Evolutionary conservation across 2,888 invertebrate genomes (phyloP).

Genomic region (Petrolisthes manimaculis): DNA sequence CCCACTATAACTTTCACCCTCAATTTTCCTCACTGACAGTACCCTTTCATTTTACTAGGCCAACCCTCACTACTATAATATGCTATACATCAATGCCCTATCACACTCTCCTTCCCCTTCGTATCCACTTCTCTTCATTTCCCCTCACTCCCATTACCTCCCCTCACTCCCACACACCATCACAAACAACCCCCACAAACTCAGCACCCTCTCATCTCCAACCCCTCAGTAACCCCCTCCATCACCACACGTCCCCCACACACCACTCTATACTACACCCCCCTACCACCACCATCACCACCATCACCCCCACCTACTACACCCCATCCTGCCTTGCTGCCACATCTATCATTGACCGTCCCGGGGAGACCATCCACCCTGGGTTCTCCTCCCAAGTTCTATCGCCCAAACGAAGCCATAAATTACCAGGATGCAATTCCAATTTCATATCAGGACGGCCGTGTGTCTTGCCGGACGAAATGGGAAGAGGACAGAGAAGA

Average conservation of each 20-base stretch:
- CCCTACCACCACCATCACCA: not conserved
- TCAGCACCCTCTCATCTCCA: not conserved
- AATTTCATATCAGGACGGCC: conserved; percentile 59
- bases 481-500: conserved; percentile 55
- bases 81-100: not conserved
- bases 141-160: conserved; percentile 9
- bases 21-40: not conserved
- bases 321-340: not conserved
- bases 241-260: not conserved
- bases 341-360: conserved; percentile 1
- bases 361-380: conserved; percentile 53
- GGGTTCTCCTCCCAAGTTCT: conserved; percentile 48
- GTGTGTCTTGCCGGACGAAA: conserved; percentile 59
- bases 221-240: not conserved
- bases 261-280: not conserved
- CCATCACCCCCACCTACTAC: not conserved
- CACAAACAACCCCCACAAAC: too few species aligned
- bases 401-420: conserved; percentile 59
- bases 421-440: conserved; percentile 59
- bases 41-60: not conserved
- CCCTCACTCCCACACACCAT: not conserved
- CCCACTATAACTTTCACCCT: not conserved
- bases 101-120: conserved; percentile 2
- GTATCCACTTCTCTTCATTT: not conserved
- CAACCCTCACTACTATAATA: not conserved